Evolutionary conservation across 1,140 invertebrate species (phyloP), one percentile per base, ranked within the genome.

Genomic region (Drosophila hydei): DNA sequence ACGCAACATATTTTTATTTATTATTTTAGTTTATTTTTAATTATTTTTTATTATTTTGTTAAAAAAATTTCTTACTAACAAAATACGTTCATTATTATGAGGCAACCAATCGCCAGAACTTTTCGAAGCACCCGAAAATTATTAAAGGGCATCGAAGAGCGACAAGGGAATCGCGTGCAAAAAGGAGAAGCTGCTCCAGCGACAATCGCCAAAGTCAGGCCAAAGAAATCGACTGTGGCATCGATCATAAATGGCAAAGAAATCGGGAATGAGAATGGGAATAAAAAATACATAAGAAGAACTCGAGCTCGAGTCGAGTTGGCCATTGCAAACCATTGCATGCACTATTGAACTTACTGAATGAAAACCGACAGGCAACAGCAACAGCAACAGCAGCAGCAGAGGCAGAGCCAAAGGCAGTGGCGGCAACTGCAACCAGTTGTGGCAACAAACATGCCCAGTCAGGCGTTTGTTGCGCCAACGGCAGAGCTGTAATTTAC

Each of bases 261-360:
- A 67, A 59, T 42, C 11, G 62, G 14, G 30, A 23, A 9, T 19
- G 40, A 4, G 52, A 9, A 21, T 43, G 51, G 62, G 58, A 65
- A 52, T 45, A 69, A 58, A 50, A 69, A 50, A 56, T 50, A 69
- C 43, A 56, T 50, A 62, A 56, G 56, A 55, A 72, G 55, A 56
- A 51, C n/a, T n/a, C n/a, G 23, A 50, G 5, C 21, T n/a, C 7
- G 23, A 25, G 47, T 63, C 42, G 48, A 21, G 61, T 65, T 61
- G 61, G 23, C 30, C 56, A 48, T 19, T 33, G 30, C 9, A 12
- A 11, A 33, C 0, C 52, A 70, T 88, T 79, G 83, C 84, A 88
- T 88, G 83, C 83, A 88, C 83, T 88, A 88, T 88, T 88, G 83
- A 88, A 88, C 83, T 88, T 77, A 72, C 74, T 89, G 80, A 87